phyloP scores from a whole-genome alignment of 2,888 invertebrate genomes.

The Lydus trimaculatus region DNA sequence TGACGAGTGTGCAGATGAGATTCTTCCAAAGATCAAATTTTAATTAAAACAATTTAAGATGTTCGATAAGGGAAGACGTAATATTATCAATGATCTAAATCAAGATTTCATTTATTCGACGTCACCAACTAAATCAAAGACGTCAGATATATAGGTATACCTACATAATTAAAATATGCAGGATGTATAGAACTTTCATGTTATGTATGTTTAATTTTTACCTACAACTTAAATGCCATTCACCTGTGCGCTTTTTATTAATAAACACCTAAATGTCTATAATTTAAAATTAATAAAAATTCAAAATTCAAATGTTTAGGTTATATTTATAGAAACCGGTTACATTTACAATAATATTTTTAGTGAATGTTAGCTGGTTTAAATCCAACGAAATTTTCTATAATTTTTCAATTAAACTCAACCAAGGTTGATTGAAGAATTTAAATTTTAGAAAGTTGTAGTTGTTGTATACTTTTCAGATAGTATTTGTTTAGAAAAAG shows the following conservation, averaged over 20 bases:
- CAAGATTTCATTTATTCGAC: background rate
- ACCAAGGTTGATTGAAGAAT: background rate
- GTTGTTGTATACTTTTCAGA: slow-evolving; percentile 30
- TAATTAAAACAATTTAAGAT: too few species aligned
- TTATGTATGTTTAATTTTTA: too few species aligned
- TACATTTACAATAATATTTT: too few species aligned
- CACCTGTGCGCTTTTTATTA: slow-evolving; percentile 3
- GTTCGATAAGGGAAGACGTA: too few species aligned
- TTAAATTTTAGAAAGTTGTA: slow-evolving; percentile 7
- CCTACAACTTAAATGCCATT: background rate
- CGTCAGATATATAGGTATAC: too few species aligned
- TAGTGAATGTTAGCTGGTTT: background rate
- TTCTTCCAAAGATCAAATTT: background rate
- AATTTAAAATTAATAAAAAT: background rate
- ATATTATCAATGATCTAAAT: background rate
- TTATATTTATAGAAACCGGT: background rate
- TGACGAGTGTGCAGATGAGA: too few species aligned
- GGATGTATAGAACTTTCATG: background rate
- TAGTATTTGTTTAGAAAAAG: slow-evolving; percentile 18
- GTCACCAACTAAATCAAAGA: background rate
- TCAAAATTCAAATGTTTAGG: too few species aligned
- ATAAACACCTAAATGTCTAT: background rate
- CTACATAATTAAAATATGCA: too few species aligned
- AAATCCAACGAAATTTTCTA: background rate
- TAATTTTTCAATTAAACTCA: background rate